Base-by-base conservation (phyloP, 2,113 vertebrate species). In the Rhinoderma darwinii region DNA sequence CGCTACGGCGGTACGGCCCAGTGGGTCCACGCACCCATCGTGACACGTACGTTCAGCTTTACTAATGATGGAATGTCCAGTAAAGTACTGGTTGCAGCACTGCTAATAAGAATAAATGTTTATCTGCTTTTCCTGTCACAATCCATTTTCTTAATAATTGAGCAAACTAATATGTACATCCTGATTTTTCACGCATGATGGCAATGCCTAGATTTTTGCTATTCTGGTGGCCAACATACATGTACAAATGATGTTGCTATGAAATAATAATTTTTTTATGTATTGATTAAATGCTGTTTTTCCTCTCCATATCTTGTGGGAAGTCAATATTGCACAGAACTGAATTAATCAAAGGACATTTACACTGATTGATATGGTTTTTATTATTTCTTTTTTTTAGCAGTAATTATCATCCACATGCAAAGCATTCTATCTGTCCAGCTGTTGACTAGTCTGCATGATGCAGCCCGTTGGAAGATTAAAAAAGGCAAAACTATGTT, bases 291-390 rank as follows among this genome's bases (percentile, higher is more conserved):
- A 77, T 30, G 27, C 47, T 74, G 72, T 27, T 39, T 72, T 77
- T 77, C 47, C 5, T 47, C 27, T 51, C 15, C 14, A 77, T 51
- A 77, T 50, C 43, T 51, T 77, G 44, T 50, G 30, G 75, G 75
- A 77, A 9, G 50, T 78, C 75, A 78, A 32, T 51, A 78, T 78
- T 63, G 54, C 25, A 44, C 44, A 41, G 66, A 44, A 43, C 25
- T 15, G 37, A 59, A 15, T 66, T 18, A 63, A 41, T 82, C 56
- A 82, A 66, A 82, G 39, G 30, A 17, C 39, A 66, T 63, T 66
- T 30, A n/a, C 66, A 82, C 56, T 82, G 39, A 63, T 82, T 82
- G 59, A 82, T 82, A 30, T 20, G 37, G 56, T 41, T 82, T 82
- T 82, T 5, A 66, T 82, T 63, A 43, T 66, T 82, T 81, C 56